phyloP scores from a whole-genome alignment of 2,113 vertebrate species.

The Ptyas mucosa region DNA sequence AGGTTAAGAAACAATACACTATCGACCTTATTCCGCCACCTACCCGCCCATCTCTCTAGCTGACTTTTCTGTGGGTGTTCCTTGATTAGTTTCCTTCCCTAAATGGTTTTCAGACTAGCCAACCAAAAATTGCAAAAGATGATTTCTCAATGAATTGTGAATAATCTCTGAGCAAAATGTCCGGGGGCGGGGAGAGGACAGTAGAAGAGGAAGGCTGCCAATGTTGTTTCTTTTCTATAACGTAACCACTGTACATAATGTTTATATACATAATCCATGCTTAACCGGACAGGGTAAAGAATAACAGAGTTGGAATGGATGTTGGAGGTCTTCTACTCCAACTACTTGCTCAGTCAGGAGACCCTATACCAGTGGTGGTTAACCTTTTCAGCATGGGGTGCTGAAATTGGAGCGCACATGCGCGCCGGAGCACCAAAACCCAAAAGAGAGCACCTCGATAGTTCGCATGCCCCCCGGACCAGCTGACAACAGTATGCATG shows the following conservation, averaged over 20 bases:
- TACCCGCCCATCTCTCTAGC: neutral
- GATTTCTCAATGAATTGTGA: neutral
- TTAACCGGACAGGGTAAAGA: neutral
- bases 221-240: neutral
- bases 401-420: too few relatives aligned
- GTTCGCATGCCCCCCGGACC: too few relatives aligned
- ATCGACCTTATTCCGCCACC: neutral
- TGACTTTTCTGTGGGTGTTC: neutral
- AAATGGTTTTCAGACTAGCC: neutral
- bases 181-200: neutral
- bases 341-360: neutral
- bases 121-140: neutral
- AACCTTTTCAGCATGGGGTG: too few relatives aligned
- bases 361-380: neutral
- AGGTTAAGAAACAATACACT: neutral
- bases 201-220: neutral
- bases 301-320: neutral
- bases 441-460: too few relatives aligned
- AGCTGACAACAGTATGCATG: too few relatives aligned
- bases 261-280: neutral
- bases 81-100: neutral
- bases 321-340: neutral
- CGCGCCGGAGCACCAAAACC: too few relatives aligned
- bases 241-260: neutral
- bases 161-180: neutral